Base-by-base conservation (phyloP, 1,140 invertebrate species). In the Chionoecetes opilio region DNA sequence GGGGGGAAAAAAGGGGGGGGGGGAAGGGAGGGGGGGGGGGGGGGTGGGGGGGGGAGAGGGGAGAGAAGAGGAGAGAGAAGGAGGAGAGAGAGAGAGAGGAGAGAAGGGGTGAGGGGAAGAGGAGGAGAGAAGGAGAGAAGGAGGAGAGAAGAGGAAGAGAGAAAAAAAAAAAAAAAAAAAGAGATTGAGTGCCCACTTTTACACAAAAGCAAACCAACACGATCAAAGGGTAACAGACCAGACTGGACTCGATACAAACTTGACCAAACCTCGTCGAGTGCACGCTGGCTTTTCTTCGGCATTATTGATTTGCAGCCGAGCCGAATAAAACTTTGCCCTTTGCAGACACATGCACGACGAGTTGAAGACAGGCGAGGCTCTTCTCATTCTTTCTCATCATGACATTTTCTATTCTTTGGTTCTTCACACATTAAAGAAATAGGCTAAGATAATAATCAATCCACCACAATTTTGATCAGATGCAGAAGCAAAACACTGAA, bases 1-100 rank as follows among this genome's bases (percentile, higher is more conserved):
- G 6, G 63, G n/a, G 63, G n/a, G 53, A 75, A 26, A 75, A n/a
- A 75, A n/a, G 0, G 26, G n/a, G 6, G n/a, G 26, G 6, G 21
- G 6, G 21, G n/a, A n/a, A 75, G 63, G 3, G 21, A 75, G 0
- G n/a, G 11, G 0, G 11, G n/a, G 11, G 3, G 63, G n/a, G 63
- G n/a, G 63, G n/a, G 63, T n/a, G 63, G n/a, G 53, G 26, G 53
- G 26, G 53, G 26, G 53, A 75, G 53, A 75, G 53, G 26, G 53
- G 53, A 75, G 53, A 75, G 53, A 75, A 21, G 26, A 21, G 21
- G 34, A 88, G 86, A 37, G 86, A 37, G 86, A 88, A 6, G 17
- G 32, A 88, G 32, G 32, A 88, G 32, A 88, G 86, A 88, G 86
- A 88, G 86, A 88, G 86, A 88, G 86, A 88, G 86, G 86, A 88